Evolutionary conservation across 2,888 invertebrate genomes (phyloP), one percentile per base, ranked within the genome.

Genomic region (Tetheella fluctuosa): DNA sequence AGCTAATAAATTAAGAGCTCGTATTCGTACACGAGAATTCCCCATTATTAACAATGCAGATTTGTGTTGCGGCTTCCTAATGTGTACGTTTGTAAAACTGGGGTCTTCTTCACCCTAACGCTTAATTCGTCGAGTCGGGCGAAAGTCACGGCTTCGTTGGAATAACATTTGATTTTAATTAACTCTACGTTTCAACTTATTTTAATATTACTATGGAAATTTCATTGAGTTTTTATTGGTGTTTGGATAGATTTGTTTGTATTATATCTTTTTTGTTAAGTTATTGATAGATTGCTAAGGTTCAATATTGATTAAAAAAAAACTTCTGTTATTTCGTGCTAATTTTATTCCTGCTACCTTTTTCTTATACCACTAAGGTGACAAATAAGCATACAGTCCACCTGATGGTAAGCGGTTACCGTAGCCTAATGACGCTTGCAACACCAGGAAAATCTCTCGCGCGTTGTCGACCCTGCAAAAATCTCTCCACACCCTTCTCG

Each of bases 91-190:
- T 48, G 39, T 59, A 63, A 63, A 59, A 63, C 61, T 52, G 48
- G 34, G 55, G 54, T 54, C 53, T 37, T 64, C 60, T 59, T 57
- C 58, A 56, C 52, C 23, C 34, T 53, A 52, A 60, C 59, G 42
- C 54, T 57, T 72, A 73, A 76, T 71, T 69, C 75, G 65, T 61
- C 65, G 65, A 70, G 67, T 63, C 57, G 58, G 60, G 66, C 58
- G 59, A 71, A 75, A 74, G 76, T 76, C 75, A 76, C 76, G 75
- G 64, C 62, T 71, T 53, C 56, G 67, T 63, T 67, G 23, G 39
- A 66, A 65, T 64, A 65, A 70, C 70, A 67, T 69, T 73, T 63
- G 60, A 62, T 70, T 68, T 70, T 68, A 70, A 62, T 30, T 54
- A 60, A 28, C 55, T 57, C 42, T 42, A 57, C 59, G 10, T 60